Base-by-base conservation (phyloP, 2,113 vertebrate species). In the Suricata suricatta region DNA sequence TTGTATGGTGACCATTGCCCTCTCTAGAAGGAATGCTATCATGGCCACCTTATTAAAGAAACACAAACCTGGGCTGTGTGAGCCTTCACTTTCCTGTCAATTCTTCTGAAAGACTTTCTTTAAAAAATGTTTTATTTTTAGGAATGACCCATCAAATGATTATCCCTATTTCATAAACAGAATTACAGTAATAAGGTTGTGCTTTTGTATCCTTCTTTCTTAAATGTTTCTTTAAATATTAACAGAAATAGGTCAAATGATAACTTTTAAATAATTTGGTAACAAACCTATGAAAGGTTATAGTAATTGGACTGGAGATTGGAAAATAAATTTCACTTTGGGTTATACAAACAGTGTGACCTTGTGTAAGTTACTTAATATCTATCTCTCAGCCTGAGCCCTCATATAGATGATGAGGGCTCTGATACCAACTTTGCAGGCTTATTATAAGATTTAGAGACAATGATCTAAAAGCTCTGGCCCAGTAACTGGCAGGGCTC, bases 81-180 rank as follows among this genome's bases (percentile, higher is more conserved):
- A 68, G 31, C 41, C 88, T 64, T 47, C 12, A 7, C 57, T 47
- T 83, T 52, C 50, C 72, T 27, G 8, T 71, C 17, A 64, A 29
- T 74, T 83, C 90, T 97, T 74, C 47, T 44, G n/a, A 71, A 90
- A 95, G n/a, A 44, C 38, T 54, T 82, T 31, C 57, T 92, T 89
- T 94, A 63, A 71, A 84, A 64, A 64, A 52, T 14, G 4, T 50
- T 33, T 33, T 69, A 31, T 91, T 54, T 68, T 47, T 94, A 54
- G 44, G 76, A 81, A 84, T 68, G 38, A 38, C 7, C 31, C 27
- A 72, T 66, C 31, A 93, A 94, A 86, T 90, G 63, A 88, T 66
- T 74, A 87, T 23, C 21, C 19, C 54, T 63, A 5, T 68, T 92
- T 96, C 71, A 87, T 83, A 79, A 90, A 84, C 52, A 54, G 21